Conservation (phyloP, 53 echinoderm and acorn worm genomes). For the Temnopleurus reevesii region DNA sequence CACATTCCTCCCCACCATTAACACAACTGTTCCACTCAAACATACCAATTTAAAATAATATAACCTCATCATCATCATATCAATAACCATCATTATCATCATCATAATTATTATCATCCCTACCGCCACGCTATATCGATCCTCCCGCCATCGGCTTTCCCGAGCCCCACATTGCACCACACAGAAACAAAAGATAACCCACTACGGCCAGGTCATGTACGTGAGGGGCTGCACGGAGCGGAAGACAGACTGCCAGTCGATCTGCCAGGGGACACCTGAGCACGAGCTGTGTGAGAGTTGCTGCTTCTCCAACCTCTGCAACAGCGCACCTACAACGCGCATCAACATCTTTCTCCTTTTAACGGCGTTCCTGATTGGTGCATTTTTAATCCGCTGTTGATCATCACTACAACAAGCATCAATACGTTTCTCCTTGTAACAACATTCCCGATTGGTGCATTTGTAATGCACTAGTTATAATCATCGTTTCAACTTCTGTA, state of each 20-base stretch:
- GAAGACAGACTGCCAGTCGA: slow-evolving; percentile 67
- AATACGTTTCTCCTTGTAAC: background rate
- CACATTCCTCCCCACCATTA: no score
- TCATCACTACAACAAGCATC: no score
- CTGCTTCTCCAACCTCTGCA: slow-evolving; percentile 76
- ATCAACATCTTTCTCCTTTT: slow-evolving; percentile 62
- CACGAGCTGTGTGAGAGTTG: slow-evolving; percentile 67
- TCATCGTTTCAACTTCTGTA: no score
- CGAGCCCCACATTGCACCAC: background rate
- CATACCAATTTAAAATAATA: no score
- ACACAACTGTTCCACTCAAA: no score
- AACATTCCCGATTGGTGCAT: background rate
- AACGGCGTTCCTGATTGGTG: slow-evolving; percentile 23
- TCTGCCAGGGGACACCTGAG: slow-evolving; percentile 60
- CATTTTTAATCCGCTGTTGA: background rate
- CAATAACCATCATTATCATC: no score
- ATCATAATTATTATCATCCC: background rate
- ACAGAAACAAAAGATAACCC: slow-evolving; percentile 62
- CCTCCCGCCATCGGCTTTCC: background rate
- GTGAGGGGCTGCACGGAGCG: slow-evolving; percentile 64
- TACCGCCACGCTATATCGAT: background rate
- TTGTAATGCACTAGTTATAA: no score
- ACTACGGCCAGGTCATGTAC: slow-evolving; percentile 48
- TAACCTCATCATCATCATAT: no score
- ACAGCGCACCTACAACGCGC: slow-evolving; percentile 55